Conservation (phyloP, 2,888 invertebrate genomes). For the Tipula helvola region DNA sequence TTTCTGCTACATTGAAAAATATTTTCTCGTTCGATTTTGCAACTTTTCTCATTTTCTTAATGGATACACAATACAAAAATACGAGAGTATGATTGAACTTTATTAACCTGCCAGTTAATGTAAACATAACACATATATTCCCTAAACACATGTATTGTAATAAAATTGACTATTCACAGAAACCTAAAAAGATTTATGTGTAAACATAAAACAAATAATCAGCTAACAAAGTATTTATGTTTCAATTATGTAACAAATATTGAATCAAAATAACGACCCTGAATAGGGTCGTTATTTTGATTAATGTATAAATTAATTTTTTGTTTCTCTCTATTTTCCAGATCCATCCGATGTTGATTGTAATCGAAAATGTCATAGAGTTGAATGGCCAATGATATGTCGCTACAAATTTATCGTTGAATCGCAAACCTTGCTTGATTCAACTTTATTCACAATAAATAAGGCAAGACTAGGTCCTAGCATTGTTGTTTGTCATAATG, state of each 20-base stretch:
- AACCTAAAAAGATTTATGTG: background rate
- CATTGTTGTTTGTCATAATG: slow-evolving; percentile 59
- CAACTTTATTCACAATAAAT: slow-evolving; percentile 21
- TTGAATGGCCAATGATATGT: slow-evolving; percentile 5
- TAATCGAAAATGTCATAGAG: background rate
- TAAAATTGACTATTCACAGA: background rate
- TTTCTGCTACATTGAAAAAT: background rate
- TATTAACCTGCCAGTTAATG: background rate
- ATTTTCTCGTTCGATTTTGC: background rate
- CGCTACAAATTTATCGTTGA: background rate
- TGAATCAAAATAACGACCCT: no score
- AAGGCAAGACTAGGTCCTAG: slow-evolving; percentile 45
- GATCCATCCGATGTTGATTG: background rate
- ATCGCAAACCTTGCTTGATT: background rate
- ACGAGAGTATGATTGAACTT: background rate
- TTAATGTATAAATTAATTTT: no score
- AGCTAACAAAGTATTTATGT: background rate
- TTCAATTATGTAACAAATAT: background rate
- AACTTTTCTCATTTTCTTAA: background rate
- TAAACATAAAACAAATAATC: background rate
- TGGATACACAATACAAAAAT: background rate
- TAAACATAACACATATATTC: background rate
- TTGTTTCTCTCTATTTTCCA: background rate
- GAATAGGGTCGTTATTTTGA: no score
- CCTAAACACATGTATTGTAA: background rate